These are phyloP conservation scores for Acanthiza pusilla DNA, from an alignment of 2,797 vertebrate genomes.

Conservation along the genomic window DNA sequence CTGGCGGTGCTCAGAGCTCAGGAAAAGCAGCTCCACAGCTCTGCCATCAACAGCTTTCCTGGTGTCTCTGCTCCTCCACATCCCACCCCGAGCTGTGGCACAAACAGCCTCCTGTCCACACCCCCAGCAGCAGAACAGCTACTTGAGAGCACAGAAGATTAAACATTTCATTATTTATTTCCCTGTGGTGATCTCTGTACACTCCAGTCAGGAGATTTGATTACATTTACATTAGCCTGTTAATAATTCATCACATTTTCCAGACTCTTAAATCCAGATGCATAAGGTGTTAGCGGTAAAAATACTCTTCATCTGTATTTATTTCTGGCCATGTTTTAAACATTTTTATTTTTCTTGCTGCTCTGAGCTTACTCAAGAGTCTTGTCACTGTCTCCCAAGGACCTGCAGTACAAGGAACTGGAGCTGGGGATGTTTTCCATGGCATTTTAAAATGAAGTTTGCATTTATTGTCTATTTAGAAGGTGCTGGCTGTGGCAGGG, in stretches of 20 bases:
- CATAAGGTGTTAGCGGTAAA: neutral
- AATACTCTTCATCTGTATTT: neutral
- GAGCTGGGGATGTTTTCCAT: neutral
- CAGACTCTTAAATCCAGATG: neutral
- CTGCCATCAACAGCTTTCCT: rapidly evolving
- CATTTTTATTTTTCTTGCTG: neutral
- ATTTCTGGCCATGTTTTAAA: neutral
- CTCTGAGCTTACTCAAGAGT: neutral
- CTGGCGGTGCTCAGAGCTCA: neutral
- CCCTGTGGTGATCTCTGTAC: neutral
- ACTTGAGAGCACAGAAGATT: neutral
- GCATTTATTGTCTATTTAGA: neutral
- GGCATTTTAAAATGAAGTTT: neutral
- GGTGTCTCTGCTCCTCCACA: neutral
- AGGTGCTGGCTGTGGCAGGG: neutral
- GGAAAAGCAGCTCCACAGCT: neutral
- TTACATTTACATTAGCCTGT: neutral
- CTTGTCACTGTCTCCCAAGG: neutral
- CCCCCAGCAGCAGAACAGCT: neutral
- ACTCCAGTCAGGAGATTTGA: neutral
- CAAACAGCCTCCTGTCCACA: rapidly evolving
- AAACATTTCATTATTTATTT: neutral
- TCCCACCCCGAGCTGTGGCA: neutral
- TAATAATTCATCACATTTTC: slow-evolving; percentile 18
- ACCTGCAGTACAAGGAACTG: neutral